Evolutionary conservation across 2,888 invertebrate species (phyloP), one percentile per base, ranked within the genome.

Genomic region (Hydriomena furcata): DNA sequence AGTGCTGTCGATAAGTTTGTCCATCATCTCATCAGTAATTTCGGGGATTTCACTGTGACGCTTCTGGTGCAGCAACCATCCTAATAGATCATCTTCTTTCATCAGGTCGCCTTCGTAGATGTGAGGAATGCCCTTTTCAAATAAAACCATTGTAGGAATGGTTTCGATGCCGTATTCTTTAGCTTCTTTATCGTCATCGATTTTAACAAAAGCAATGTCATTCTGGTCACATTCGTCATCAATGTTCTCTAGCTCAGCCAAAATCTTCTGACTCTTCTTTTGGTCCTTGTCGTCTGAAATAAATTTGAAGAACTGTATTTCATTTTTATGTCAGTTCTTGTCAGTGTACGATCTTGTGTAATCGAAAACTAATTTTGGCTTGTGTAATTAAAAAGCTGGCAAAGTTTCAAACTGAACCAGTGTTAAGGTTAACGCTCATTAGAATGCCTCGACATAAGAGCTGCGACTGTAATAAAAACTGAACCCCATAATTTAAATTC

Each of bases 171-270:
- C 97, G 78, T 96, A 97, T 76, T 97, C 97, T 73, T 95, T 96
- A 27, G 97, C 97, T 81, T 97, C 96, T 50, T 94, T 94, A 57
- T 95, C 94, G 69, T 97, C 96, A 72, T 96, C 95, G 68, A 97
- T 97, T 83, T 97, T 97, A 5, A 97, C 97, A 76, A 97, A 97
- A 40, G 95, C 96, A 66, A 97, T 97, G 72, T 95, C 95, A 75
- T 97, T 96, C 73, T 96, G 95, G 79, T 97, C 97, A 82, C 97
- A 97, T 77, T 97, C 97, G 73, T 97, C 97, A 74, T 98, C 98
- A 66, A 98, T 97, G 76, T 97, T 97, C 84, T 98, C 97, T 68
- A 97, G 84, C 81, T 97, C 97, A 42, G 91, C 85, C 57, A 97
- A 91, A 50, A 97, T 92, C 82, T 96, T 96, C 79, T 96, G 95